Percentiles rank a stretch among this genome's conserved stretches.
Conservation (phyloP, 2,113 vertebrate species). For the Pangasianodon hypophthalmus region DNA sequence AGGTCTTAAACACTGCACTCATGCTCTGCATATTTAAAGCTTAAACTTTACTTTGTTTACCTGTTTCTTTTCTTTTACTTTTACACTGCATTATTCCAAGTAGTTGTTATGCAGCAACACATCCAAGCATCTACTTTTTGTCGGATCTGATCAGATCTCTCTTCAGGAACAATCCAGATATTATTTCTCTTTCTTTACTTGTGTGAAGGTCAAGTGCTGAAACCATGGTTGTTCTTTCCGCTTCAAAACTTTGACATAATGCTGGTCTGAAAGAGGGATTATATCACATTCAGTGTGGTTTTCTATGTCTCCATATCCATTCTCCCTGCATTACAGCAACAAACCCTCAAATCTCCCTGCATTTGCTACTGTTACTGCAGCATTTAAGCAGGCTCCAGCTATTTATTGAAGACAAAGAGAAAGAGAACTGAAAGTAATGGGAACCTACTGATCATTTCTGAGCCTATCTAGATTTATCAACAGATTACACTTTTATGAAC, state of each 20-base stretch:
- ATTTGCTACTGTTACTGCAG: constrained; percentile 1
- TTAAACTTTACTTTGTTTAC: constrained; percentile 33
- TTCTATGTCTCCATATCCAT: constrained; percentile 23
- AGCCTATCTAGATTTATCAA: constrained; percentile 7
- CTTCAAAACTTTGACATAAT: constrained; percentile 52
- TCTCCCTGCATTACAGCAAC: constrained; percentile 31
- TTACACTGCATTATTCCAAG: constrained; percentile 26
- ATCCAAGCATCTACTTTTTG: background rate
- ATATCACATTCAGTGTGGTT: constrained; percentile 24
- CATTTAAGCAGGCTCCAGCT: constrained; percentile 9
- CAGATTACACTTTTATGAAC: constrained; percentile 38
- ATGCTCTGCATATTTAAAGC: background rate
- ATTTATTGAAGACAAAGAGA: constrained; percentile 30
- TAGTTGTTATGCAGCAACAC: constrained; percentile 44
- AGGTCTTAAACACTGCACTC: background rate
- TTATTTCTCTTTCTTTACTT: constrained; percentile 41
- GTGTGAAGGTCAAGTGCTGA: constrained; percentile 52
- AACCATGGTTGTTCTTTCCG: constrained; percentile 46
- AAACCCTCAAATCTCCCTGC: constrained; percentile 32
- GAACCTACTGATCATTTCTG: constrained; percentile 16
- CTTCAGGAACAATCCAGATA: constrained; percentile 22
- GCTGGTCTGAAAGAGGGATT: constrained; percentile 35
- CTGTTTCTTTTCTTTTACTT: constrained; percentile 21
- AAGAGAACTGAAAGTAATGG: constrained; percentile 3
- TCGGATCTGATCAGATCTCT: constrained; percentile 36